Evolutionary conservation across 2,888 invertebrate genomes (phyloP).

Genomic region (Muschampia plurimacula): DNA sequence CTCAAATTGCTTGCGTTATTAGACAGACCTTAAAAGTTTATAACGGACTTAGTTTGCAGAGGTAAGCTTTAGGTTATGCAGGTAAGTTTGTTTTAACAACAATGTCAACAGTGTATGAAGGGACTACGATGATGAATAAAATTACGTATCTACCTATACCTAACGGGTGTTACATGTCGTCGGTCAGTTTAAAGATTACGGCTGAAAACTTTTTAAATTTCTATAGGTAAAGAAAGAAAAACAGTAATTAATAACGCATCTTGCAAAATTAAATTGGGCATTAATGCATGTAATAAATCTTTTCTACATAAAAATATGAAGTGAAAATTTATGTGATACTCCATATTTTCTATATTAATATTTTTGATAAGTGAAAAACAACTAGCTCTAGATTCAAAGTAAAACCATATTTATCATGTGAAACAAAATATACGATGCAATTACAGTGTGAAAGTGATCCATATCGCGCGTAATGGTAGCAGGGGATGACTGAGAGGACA

Average conservation of each 20-base stretch:
- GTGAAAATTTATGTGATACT: no score
- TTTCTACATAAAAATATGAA: no score
- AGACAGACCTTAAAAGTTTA: slow-evolving; percentile 83
- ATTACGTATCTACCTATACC: slow-evolving; percentile 41
- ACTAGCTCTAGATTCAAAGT: no score
- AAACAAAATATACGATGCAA: not conserved
- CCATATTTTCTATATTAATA: no score
- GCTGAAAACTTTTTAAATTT: not conserved
- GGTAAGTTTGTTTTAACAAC: slow-evolving; percentile 75
- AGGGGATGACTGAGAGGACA: slow-evolving; percentile 10
- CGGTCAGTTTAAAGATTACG: not conserved
- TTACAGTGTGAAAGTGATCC: slow-evolving; percentile 3
- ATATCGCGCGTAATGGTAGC: slow-evolving; percentile 1
- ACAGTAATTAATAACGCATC: no score
- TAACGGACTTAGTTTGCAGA: slow-evolving; percentile 79
- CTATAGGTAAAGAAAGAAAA: no score
- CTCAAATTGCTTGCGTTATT: slow-evolving; percentile 83
- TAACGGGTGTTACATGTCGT: slow-evolving; percentile 13
- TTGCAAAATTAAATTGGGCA: no score
- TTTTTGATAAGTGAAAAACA: no score
- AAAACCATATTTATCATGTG: no score
- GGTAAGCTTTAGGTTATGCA: slow-evolving; percentile 75
- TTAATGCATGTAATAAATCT: no score
- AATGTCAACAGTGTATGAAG: slow-evolving; percentile 69
- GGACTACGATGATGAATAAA: slow-evolving; percentile 55